Evolutionary conservation across 2,888 invertebrate genomes (phyloP), one percentile per base, ranked within the genome.

Genomic region (Seira musarum): DNA sequence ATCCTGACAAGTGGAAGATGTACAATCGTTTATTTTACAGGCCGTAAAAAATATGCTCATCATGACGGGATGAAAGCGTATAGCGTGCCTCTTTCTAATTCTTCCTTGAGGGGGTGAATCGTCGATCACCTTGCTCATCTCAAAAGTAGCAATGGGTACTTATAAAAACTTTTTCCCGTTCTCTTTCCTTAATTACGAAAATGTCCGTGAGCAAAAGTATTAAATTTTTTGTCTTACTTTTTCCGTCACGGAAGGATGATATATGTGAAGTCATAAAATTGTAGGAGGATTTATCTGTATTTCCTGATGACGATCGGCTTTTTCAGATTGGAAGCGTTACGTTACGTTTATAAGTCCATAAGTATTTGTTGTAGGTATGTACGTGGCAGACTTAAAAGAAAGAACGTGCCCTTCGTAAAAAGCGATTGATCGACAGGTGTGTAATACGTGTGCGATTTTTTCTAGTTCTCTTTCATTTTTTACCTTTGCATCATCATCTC

Each of bases 401-500:
- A 83, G 79, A 83, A 73, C 81, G 83, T 83, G 81, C 81, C 81
- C 79, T 83, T 66, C 70, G 68, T 83, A 83, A 8, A 40, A 40
- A n/a, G 79, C 74, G 78, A 75, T 68, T 78, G 82, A 82, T 82
- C 72, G 82, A 82, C 83, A 84, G 83, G 83, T 84, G 83, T 82
- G 82, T 82, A 82, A 81, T 84, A 82, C n/a, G n/a, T 80, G 78
- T 82, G 73, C 69, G 68, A 73, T 70, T 74, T 82, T 75, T 82
- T 82, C 76, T 76, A 17, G 49, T 69, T 63, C 71, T 68, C 49
- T 40, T 25, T 46, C 63, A 60, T 63, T 75, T 75, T 64, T 73
- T 73, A n/a, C 30, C 25, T 19, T 30, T 61, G 65, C 35, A 53
- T 40, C 17, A 78, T 46, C 19, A 57, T 21, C 49, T 49, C 10